These are phyloP conservation scores for Tetranychus piercei DNA, from an alignment of 2,888 invertebrate species.

Conservation along the genomic window DNA sequence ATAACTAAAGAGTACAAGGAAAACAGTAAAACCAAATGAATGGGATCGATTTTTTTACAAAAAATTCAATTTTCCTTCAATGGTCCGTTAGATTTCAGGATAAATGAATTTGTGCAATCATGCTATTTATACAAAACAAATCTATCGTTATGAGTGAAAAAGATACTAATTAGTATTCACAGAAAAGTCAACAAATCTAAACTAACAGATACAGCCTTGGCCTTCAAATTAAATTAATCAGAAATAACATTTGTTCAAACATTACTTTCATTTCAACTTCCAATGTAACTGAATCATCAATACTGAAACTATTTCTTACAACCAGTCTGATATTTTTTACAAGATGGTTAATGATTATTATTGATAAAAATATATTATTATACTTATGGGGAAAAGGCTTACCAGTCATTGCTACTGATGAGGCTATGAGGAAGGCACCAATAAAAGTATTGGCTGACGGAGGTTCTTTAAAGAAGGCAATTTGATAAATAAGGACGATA, in stretches of 20 bases:
- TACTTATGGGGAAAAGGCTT: background rate
- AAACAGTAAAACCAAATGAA: no score
- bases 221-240: background rate
- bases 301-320: background rate
- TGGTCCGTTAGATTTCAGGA: no score
- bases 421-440: constrained; percentile 9
- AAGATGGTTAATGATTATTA: no score
- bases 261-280: no score
- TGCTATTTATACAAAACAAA: no score
- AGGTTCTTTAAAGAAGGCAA: constrained; percentile 11
- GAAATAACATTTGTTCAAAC: background rate
- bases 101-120: no score
- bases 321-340: no score
- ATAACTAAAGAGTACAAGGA: no score
- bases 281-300: background rate
- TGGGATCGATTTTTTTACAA: background rate
- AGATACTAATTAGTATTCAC: background rate
- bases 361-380: no score
- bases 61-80: background rate
- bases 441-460: background rate
- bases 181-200: background rate
- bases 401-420: constrained; percentile 12
- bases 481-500: constrained; percentile 13
- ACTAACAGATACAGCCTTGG: background rate
- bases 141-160: no score